Base-by-base conservation (phyloP, 2,797 vertebrate genomes). In the Typhlichthys subterraneus region DNA sequence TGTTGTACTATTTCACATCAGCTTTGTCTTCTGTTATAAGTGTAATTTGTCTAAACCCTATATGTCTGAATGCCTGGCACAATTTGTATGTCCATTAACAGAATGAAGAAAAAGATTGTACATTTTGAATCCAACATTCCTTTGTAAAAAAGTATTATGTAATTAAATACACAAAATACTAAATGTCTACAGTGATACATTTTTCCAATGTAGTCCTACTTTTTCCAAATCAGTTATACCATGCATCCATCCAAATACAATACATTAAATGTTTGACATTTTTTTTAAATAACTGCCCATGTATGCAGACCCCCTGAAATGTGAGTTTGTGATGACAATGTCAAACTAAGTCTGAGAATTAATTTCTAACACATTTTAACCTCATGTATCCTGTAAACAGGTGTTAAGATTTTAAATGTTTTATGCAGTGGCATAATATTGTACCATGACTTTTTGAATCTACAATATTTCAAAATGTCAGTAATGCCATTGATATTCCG, bases 81-180 rank as follows among this genome's bases (percentile, higher is more conserved):
- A 69, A 91, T 89, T 86, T 92, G 86, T 91, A 89, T 81, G 89
- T 91, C 84, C 83, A 87, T 88, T 78, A 85, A 91, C 82, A 88
- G 83, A 78, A 87, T 89, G 87, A 92, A 91, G 87, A 91, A 86
- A 84, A 86, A 80, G 81, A 87, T 85, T 91, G 82, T 87, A 85
- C 86, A 77, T 86, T 76, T 84, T 86, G 55, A 62, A 75, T 74
- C 73, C 74, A 87, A 60, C 73, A 81, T 82, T 83, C 83, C 87
- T 90, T 88, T 89, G 82, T 91, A 89, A 91, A 92, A 85, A 81
- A 77, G 15, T 46, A 47, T 47, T 69, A 69, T 69, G 55, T 63
- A 68, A 77, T 83, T 81, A 55, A 88, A 75, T 87, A 76, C 48
- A 48, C 29, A 58, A 45, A 59, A 31, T 50, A 51, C 51, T 9